A percentile compares a stretch with the other conserved stretches of the same genome.
Conservation (phyloP, 2,113 vertebrate genomes). For the Chauna torquata region DNA sequence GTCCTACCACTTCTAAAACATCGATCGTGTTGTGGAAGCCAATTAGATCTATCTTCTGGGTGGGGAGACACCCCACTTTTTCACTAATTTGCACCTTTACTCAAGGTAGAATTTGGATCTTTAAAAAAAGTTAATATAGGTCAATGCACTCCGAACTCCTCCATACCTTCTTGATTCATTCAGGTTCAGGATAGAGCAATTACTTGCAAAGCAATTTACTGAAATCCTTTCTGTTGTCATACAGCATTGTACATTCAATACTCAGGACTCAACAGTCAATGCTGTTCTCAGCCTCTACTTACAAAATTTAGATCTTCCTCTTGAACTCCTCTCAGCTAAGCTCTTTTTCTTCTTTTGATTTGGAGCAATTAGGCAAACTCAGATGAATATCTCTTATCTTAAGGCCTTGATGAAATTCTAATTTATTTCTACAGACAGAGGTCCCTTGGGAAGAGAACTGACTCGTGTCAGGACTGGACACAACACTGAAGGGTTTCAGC, state of each 20-base stretch:
- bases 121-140: not conserved
- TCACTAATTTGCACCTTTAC: not conserved
- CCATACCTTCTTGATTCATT: not conserved
- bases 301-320: not conserved
- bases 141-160: not conserved
- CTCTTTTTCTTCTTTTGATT: not conserved
- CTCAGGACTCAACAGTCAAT: not conserved
- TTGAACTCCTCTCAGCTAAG: not conserved
- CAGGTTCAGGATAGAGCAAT: not conserved
- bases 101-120: not conserved
- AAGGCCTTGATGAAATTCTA: not conserved
- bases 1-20: not conserved
- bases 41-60: not conserved
- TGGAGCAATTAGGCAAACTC: not conserved
- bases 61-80: not conserved
- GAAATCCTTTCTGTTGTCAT: not conserved
- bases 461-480: not conserved
- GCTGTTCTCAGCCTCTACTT: not conserved
- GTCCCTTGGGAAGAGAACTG: not conserved
- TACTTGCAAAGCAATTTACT: not conserved
- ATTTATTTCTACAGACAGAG: not conserved
- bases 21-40: not conserved
- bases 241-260: not conserved
- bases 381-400: not conserved
- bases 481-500: not conserved